A percentile compares a stretch with the other conserved stretches of the same genome.
Evolutionary conservation across 2,113 vertebrate genomes (phyloP).

Genomic region (Arothron firmamentum): DNA sequence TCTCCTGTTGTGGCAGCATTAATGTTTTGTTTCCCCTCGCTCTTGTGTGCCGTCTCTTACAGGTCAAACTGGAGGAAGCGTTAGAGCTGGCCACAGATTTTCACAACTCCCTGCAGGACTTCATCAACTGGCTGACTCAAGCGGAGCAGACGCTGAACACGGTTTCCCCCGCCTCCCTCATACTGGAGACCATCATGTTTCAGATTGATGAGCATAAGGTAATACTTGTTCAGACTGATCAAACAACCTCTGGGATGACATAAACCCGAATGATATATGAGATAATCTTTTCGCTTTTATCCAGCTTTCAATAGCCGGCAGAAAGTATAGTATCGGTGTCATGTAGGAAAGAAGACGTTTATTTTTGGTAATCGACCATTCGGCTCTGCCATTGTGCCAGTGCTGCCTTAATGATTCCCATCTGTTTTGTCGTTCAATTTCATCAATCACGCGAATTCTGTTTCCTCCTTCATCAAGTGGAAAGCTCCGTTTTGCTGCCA

Average conservation of each 20-base stretch:
- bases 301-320: neutral
- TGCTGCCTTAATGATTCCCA: constrained; percentile 16
- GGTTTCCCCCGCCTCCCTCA: constrained; percentile 90
- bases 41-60: constrained; percentile 21
- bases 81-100: constrained; percentile 89
- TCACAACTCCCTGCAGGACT: constrained; percentile 96
- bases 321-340: neutral
- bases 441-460: constrained; percentile 11
- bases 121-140: constrained; percentile 97
- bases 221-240: constrained; percentile 30
- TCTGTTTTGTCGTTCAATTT: constrained; percentile 18
- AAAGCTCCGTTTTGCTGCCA: no score
- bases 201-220: constrained; percentile 99
- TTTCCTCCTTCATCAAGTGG: neutral
- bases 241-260: neutral
- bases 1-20: constrained; percentile 37
- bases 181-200: constrained; percentile 94
- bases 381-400: constrained; percentile 9
- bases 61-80: constrained; percentile 94
- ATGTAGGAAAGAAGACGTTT: neutral
- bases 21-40: constrained; percentile 5
- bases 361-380: constrained; percentile 4
- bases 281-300: neutral
- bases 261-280: constrained; percentile 8
- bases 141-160: constrained; percentile 93